Base-by-base conservation (phyloP, 2,888 invertebrate species). In the Scaptomyza parva region DNA sequence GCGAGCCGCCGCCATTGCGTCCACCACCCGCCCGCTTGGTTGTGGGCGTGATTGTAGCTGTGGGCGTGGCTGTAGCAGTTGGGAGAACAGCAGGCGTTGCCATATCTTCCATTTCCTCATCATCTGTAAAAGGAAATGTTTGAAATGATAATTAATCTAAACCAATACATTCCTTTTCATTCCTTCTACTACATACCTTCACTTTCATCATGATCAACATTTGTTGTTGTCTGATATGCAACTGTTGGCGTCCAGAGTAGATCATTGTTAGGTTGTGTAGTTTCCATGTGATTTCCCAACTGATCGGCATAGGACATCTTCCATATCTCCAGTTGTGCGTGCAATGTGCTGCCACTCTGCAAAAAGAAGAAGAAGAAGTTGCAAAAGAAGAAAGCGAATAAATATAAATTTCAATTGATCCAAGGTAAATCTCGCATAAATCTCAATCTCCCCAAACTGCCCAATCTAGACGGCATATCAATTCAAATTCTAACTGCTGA, bases 271-370 rank as follows among this genome's bases (percentile, higher is more conserved):
- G 73, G 48, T 67, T 61, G 74, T n/a, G 48, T 47, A 14, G 48
- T 11, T n/a, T 61, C 65, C 59, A 71, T 55, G 48, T 63, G 65
- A 18, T 53, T 63, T 66, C 78, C 74, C 61, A 85, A 64, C 69
- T 81, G 81, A 90, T 94, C 93, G 71, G 94, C 93, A 77, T 94
- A 93, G 8, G 96, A 96, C 64, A 96, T 96, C 92, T 96, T 97
- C 97, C 97, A 98, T 82, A 98, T 96, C 91, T 97, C 97, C 88
- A 98, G 92, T 89, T 97, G 97, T 24, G 97, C 97, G 91, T 96
- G 95, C 72, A 98, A 92, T 83, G 96, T 96, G 90, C 96, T 95
- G 47, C 97, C 97, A 88, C 95, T 95, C 97, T 97, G 48, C 35
- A 51, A 65, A 66, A 61, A 59, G 28, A 33, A 50, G 51, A 60